Base-by-base conservation (phyloP, 2,113 vertebrate species). In the Tautogolabrus adspersus region DNA sequence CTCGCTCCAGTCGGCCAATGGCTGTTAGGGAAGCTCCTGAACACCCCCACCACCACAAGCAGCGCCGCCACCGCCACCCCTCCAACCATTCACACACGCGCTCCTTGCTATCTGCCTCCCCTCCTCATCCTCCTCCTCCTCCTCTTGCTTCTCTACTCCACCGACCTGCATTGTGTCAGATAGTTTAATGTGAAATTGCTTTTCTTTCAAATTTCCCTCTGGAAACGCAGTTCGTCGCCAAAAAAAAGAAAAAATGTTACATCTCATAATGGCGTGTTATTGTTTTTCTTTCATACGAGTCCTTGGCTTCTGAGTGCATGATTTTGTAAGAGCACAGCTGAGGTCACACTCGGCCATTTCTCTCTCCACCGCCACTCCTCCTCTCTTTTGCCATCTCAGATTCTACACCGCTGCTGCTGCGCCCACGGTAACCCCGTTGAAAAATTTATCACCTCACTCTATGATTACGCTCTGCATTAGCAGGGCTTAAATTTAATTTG, bases 161-260 rank as follows among this genome's bases (percentile, higher is more conserved):
- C 83, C 76, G 80, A 81, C 83, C 85, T 88, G 85, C 87, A 89
- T 92, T 91, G 90, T 90, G 88, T 90, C 91, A 89, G 89, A 88
- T 89, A 93, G 89, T 91, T 91, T 89, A 93, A 93, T 92, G 91
- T 90, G 91, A 92, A 92, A 93, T 92, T 91, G 89, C 91, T 92
- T 93, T 92, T 91, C 90, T 91, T 92, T 91, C 89, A 90, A 82
- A 91, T 89, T 88, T 90, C 88, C 87, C 90, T 71, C 73, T 76
- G 91, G 91, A 89, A 89, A 82, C 81, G 72, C 49, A 65, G 87
- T 85, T 86, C 69, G 69, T 75, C 10, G 68, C 70, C n/a, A 26
- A 26, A 26, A 26, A 34, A 34, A 34, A 75, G 75, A 52, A 49
- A 52, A 52, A 88, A 80, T 66, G 84, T 82, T 81, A 66, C 89